These are phyloP conservation scores for Psittacula cyanocephala DNA, from an alignment of 2,113 vertebrate species.

Conservation along the genomic window DNA sequence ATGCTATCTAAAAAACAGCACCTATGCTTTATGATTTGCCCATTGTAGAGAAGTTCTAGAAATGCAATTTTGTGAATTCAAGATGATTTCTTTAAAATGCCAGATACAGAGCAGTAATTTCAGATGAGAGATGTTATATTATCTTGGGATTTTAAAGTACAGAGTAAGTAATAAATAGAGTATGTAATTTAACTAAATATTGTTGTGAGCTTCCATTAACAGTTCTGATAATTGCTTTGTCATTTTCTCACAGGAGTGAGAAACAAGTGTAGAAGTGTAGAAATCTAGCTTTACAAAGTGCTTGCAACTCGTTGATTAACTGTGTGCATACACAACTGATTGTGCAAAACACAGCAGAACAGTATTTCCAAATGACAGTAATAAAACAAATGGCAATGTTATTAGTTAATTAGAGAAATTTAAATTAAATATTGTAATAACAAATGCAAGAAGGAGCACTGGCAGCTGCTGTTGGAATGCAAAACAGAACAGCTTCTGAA, in stretches of 20 bases:
- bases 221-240: neutral
- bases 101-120: neutral
- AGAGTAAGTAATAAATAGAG: neutral
- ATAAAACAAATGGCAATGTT: neutral
- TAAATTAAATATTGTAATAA: neutral
- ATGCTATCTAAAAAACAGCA: neutral
- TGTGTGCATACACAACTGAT: neutral
- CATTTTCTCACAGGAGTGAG: neutral
- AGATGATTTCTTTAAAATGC: neutral
- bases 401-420: neutral
- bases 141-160: neutral
- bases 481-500: neutral
- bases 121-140: neutral
- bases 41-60: neutral
- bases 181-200: neutral
- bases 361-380: slow-evolving; percentile 5
- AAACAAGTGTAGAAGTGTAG: neutral
- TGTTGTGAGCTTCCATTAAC: neutral
- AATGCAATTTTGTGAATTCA: neutral
- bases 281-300: slow-evolving; percentile 8
- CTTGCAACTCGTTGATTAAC: neutral
- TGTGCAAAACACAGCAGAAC: neutral
- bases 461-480: neutral
- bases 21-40: neutral
- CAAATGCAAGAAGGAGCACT: neutral